Conservation (phyloP, 2,888 invertebrate species). For the Cheilosia impressa region DNA sequence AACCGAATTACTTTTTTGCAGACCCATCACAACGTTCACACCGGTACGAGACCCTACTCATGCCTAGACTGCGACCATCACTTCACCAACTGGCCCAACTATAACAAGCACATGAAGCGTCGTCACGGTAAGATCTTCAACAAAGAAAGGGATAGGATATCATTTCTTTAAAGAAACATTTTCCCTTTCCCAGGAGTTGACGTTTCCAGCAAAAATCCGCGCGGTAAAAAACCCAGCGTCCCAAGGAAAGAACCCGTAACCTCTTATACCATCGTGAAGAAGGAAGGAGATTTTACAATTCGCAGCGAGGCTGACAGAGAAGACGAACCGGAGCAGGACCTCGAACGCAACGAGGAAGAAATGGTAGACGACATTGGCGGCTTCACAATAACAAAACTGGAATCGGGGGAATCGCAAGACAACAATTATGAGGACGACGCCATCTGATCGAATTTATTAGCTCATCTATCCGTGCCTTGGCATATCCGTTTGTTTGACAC, state of each 20-base stretch:
- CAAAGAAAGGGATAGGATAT: too few relatives aligned
- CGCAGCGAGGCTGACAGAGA: neutral
- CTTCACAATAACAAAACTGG: slow-evolving; percentile 28
- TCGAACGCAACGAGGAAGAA: slow-evolving; percentile 9
- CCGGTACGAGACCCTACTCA: slow-evolving; percentile 89
- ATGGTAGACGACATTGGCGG: slow-evolving; percentile 40
- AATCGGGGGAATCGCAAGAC: slow-evolving; percentile 25
- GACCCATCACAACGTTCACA: slow-evolving; percentile 90
- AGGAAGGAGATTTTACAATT: neutral
- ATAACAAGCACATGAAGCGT: slow-evolving; percentile 92
- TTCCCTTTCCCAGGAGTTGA: slow-evolving; percentile 39
- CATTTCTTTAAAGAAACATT: too few relatives aligned
- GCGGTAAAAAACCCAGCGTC: slow-evolving; percentile 52
- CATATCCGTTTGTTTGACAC: neutral
- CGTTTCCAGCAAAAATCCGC: slow-evolving; percentile 63
- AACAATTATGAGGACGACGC: slow-evolving; percentile 46
- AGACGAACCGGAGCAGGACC: neutral
- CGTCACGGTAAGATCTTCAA: slow-evolving; percentile 85
- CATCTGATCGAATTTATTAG: slow-evolving; percentile 33
- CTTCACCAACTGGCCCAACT: slow-evolving; percentile 93
- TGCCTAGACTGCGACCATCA: slow-evolving; percentile 89
- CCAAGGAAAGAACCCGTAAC: neutral
- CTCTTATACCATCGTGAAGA: neutral
- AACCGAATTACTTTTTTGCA: slow-evolving; percentile 73
- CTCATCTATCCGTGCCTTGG: neutral